These are phyloP conservation scores for Athrips mouffetella DNA, from an alignment of 2,888 invertebrate genomes.

Conservation along the genomic window DNA sequence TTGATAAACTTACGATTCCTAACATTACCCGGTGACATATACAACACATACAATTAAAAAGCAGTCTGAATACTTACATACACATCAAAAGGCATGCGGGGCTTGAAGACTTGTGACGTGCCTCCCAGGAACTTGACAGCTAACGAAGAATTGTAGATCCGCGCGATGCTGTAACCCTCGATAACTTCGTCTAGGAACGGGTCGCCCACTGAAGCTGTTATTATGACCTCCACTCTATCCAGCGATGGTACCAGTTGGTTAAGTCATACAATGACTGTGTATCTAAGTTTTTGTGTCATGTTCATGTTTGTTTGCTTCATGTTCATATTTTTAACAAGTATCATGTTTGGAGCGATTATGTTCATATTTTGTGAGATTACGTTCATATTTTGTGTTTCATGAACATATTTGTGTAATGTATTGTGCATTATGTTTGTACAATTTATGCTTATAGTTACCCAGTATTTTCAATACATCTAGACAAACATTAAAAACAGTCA, in stretches of 20 bases:
- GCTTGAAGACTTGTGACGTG: constrained; percentile 95
- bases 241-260: constrained; percentile 81
- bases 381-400: too few species aligned
- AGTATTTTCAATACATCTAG: background rate
- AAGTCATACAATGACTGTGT: too few species aligned
- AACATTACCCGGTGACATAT: too few species aligned
- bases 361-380: too few species aligned
- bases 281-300: too few species aligned
- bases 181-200: constrained; percentile 90
- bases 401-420: too few species aligned
- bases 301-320: too few species aligned
- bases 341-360: too few species aligned
- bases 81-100: constrained; percentile 92
- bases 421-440: too few species aligned
- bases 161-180: constrained; percentile 90
- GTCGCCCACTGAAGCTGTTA: constrained; percentile 93
- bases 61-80: constrained; percentile 80
- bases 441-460: background rate
- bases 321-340: too few species aligned
- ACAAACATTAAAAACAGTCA: background rate
- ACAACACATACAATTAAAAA: background rate
- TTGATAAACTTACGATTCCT: too few species aligned
- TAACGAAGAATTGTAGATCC: constrained; percentile 92
- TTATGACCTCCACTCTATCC: constrained; percentile 88
- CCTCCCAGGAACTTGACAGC: constrained; percentile 92